Evolutionary conservation across 2,113 vertebrate species (phyloP).

Genomic region (Dissostichus mawsoni): DNA sequence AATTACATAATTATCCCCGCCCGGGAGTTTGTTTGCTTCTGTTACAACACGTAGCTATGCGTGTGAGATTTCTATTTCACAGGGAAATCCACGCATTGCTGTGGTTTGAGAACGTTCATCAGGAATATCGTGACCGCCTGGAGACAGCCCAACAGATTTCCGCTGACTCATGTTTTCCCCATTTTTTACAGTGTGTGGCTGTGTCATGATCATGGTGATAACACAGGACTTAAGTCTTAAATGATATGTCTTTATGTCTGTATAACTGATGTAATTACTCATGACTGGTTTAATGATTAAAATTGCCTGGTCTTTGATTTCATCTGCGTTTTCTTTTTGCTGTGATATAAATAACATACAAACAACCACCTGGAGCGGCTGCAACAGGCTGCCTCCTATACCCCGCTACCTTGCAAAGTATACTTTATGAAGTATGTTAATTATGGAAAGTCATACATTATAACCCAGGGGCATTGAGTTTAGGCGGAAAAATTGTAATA

Average conservation of each 20-base stretch:
- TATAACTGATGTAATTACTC: constrained; percentile 64
- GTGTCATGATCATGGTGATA: constrained; percentile 32
- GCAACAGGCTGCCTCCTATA: too few species aligned
- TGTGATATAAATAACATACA: not conserved
- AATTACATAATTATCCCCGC: constrained; percentile 22
- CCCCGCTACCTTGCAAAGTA: too few species aligned
- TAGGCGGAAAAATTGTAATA: too few species aligned
- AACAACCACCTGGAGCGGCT: too few species aligned
- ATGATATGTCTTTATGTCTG: constrained; percentile 68
- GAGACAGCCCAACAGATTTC: not conserved
- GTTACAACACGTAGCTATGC: constrained; percentile 43
- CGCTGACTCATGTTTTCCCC: constrained; percentile 32
- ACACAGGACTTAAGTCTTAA: constrained; percentile 31
- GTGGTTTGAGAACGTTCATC: constrained; percentile 27
- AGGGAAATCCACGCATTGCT: constrained; percentile 10
- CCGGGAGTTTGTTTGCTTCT: constrained; percentile 37
- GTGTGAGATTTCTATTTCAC: constrained; percentile 44
- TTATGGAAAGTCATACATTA: too few species aligned
- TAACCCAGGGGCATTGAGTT: too few species aligned
- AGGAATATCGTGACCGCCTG: not conserved
- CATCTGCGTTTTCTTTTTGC: not conserved
- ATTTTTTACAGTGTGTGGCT: constrained; percentile 31
- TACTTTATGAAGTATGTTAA: too few species aligned
- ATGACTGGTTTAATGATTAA: constrained; percentile 72
- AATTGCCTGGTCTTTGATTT: constrained; percentile 72